These are phyloP conservation scores for Panzeria rudis DNA, from an alignment of 2,888 invertebrate species.

Conservation along the genomic window DNA sequence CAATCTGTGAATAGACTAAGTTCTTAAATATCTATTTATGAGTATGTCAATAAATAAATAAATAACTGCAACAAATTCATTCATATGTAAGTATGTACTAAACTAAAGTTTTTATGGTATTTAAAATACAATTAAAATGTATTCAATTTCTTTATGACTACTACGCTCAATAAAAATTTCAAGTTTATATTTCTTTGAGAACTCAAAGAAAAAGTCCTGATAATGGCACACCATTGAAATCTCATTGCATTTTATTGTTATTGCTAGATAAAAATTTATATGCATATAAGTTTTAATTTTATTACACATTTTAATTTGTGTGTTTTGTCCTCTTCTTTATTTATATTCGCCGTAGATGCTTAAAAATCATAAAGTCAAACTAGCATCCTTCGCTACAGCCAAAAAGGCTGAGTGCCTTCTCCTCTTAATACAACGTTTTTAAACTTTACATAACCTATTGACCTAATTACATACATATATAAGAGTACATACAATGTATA, in stretches of 20 bases:
- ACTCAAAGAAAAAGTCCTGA: not conserved
- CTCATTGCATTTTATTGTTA: conserved; percentile 47
- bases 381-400: conserved; percentile 8
- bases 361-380: conserved; percentile 10
- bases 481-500: no score
- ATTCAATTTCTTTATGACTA: not conserved
- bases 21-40: no score
- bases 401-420: conserved; percentile 33
- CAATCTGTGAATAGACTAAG: no score
- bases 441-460: conserved; percentile 60
- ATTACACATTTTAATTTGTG: conserved; percentile 31
- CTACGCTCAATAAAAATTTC: not conserved
- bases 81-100: no score
- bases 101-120: not conserved
- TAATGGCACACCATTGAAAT: conserved; percentile 52
- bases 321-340: conserved; percentile 2
- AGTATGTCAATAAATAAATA: no score
- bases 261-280: conserved; percentile 36
- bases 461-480: conserved; percentile 46
- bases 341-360: conserved; percentile 18
- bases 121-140: not conserved
- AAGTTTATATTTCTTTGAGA: not conserved
- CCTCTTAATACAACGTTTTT: not conserved
- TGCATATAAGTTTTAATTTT: not conserved
- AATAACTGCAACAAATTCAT: no score